Evolutionary conservation across 2,797 vertebrate genomes (phyloP).

Genomic region (Fistularia commersonii): DNA sequence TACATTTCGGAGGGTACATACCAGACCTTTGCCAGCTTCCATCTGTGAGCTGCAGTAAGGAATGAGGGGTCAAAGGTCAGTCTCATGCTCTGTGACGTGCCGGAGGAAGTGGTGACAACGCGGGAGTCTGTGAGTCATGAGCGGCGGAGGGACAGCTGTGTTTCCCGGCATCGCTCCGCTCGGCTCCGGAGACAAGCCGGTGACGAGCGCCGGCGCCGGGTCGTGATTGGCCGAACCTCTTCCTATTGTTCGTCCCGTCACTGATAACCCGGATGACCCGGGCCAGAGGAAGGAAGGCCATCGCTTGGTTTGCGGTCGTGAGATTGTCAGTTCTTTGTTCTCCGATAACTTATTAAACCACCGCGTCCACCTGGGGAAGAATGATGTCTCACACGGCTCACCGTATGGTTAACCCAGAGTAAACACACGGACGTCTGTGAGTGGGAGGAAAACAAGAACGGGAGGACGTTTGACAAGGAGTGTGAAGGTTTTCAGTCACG

Average conservation of each 20-base stretch:
- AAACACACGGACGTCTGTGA: constrained; percentile 59
- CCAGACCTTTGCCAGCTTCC: constrained; percentile 14
- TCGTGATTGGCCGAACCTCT: constrained; percentile 58
- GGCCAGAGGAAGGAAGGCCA: constrained; percentile 66
- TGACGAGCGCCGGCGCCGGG: constrained; percentile 55
- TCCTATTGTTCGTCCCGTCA: constrained; percentile 73
- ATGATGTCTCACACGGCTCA: constrained; percentile 61
- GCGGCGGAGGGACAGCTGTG: constrained; percentile 18
- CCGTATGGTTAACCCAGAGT: constrained; percentile 70
- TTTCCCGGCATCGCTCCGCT: constrained; percentile 37
- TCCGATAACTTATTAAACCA: constrained; percentile 78
- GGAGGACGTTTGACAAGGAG: constrained; percentile 13
- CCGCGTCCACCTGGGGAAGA: constrained; percentile 56
- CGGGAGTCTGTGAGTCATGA: constrained; percentile 42
- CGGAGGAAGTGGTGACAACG: constrained; percentile 55
- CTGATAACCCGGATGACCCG: constrained; percentile 74
- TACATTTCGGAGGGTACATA: neutral
- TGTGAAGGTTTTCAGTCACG: constrained; percentile 2
- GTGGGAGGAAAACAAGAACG: constrained; percentile 9
- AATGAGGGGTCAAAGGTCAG: constrained; percentile 34
- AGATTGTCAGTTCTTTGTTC: constrained; percentile 73
- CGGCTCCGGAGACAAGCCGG: constrained; percentile 47
- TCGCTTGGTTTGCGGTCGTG: constrained; percentile 52
- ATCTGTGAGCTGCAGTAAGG: constrained; percentile 16
- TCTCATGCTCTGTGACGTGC: constrained; percentile 34